These are phyloP conservation scores for Streptopelia turtur DNA, from an alignment of 2,797 vertebrate species.

Conservation along the genomic window DNA sequence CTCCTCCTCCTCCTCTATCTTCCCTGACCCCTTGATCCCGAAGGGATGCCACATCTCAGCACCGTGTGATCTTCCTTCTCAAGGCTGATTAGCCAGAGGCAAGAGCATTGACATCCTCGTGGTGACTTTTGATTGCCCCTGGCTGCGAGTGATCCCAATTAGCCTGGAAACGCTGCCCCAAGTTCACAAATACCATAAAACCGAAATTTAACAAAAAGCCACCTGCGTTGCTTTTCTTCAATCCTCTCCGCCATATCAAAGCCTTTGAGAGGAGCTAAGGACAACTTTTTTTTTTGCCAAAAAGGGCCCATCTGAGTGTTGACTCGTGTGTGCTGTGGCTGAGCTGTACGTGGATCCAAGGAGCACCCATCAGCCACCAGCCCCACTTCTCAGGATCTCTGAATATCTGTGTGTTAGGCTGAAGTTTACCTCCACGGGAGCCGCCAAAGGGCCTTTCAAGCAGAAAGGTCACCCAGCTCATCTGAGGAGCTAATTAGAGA, in stretches of 20 bases:
- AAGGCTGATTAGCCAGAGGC: not conserved
- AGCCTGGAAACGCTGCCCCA: not conserved
- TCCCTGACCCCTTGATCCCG: not conserved
- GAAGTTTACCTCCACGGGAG: not conserved
- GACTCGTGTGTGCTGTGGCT: not conserved
- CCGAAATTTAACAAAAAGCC: not conserved
- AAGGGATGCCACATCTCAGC: not conserved
- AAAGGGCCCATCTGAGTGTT: not conserved
- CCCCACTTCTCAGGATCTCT: not conserved
- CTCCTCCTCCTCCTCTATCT: conserved; percentile 52
- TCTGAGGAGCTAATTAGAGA: not conserved
- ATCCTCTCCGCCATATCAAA: not conserved
- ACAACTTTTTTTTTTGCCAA: not conserved
- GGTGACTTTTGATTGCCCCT: not conserved
- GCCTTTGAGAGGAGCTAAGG: not conserved
- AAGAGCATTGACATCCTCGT: not conserved
- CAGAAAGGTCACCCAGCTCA: not conserved
- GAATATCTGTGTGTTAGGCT: not conserved
- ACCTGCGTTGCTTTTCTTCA: conserved; percentile 1
- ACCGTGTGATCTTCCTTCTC: not conserved
- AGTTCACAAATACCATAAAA: not conserved
- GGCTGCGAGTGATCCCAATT: conserved; percentile 11
- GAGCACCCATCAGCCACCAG: not conserved
- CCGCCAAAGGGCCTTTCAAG: not conserved
- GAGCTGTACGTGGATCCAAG: accelerated